These are phyloP conservation scores for Thecophora atra DNA, from an alignment of 2,888 invertebrate genomes.

Conservation along the genomic window DNA sequence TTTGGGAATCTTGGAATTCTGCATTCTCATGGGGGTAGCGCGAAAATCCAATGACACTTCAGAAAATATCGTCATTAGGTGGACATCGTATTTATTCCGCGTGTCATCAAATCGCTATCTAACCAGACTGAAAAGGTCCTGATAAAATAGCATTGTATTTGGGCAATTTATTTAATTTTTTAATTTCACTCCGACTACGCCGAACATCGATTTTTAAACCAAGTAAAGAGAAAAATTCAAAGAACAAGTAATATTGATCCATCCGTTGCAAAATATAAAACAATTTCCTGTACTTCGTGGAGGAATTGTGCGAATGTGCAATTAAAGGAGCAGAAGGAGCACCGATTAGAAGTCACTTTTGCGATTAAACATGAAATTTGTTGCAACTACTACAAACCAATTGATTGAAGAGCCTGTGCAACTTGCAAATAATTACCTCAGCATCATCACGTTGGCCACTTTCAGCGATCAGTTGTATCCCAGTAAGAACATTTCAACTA, in stretches of 20 bases:
- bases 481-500: slow-evolving; percentile 37
- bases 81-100: slow-evolving; percentile 39
- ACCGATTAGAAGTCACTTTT: slow-evolving; percentile 40
- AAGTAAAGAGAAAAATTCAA: background rate
- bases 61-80: slow-evolving; percentile 41
- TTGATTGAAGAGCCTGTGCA: slow-evolving; percentile 43
- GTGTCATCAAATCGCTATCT: slow-evolving; percentile 42
- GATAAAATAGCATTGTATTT: slow-evolving; percentile 26
- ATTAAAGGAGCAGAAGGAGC: slow-evolving; percentile 28
- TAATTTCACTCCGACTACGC: slow-evolving; percentile 36
- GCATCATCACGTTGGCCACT: slow-evolving; percentile 47
- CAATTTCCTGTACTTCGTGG: slow-evolving; percentile 35
- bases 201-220: slow-evolving; percentile 9
- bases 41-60: slow-evolving; percentile 39
- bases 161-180: slow-evolving; percentile 33
- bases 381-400: slow-evolving; percentile 56
- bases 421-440: slow-evolving; percentile 52
- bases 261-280: slow-evolving; percentile 36
- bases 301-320: slow-evolving; percentile 31
- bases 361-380: slow-evolving; percentile 66
- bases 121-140: slow-evolving; percentile 39
- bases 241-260: background rate
- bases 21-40: too few species aligned
- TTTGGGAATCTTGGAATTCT: too few species aligned
- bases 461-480: slow-evolving; percentile 45